phyloP scores from a whole-genome alignment of 2,888 invertebrate species.

The Loripinus fragilis region DNA sequence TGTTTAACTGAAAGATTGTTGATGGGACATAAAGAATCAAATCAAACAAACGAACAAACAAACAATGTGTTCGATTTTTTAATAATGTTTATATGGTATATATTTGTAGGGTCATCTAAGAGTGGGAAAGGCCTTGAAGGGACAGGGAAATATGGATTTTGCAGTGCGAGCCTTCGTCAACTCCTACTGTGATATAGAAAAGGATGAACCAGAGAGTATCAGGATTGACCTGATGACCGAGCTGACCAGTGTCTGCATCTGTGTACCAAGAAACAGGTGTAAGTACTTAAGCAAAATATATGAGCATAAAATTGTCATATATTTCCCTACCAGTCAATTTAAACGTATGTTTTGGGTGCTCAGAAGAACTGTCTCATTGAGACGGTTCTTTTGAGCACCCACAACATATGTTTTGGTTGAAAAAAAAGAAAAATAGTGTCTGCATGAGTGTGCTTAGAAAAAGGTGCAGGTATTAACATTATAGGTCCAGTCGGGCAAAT shows the following conservation, averaged over 20 bases:
- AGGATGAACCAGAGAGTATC: slow-evolving; percentile 39
- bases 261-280: slow-evolving; percentile 29
- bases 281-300: slow-evolving; percentile 13
- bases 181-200: slow-evolving; percentile 56
- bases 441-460: no score
- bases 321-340: no score
- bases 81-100: no score
- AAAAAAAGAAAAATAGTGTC: background rate
- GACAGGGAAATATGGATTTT: slow-evolving; percentile 32
- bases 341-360: background rate
- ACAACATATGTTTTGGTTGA: background rate
- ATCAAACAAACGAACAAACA: no score
- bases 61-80: no score
- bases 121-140: slow-evolving; percentile 57
- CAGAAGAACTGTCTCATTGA: background rate
- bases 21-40: no score
- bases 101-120: slow-evolving; percentile 61
- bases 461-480: no score
- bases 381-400: background rate
- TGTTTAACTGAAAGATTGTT: no score
- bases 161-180: slow-evolving; percentile 67
- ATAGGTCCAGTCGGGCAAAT: no score
- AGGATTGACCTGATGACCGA: slow-evolving; percentile 59
- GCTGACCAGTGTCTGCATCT: slow-evolving; percentile 33
- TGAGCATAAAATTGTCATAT: no score